Conservation (phyloP, 2,797 vertebrate species). For the Mormyrus proboscirostris region DNA sequence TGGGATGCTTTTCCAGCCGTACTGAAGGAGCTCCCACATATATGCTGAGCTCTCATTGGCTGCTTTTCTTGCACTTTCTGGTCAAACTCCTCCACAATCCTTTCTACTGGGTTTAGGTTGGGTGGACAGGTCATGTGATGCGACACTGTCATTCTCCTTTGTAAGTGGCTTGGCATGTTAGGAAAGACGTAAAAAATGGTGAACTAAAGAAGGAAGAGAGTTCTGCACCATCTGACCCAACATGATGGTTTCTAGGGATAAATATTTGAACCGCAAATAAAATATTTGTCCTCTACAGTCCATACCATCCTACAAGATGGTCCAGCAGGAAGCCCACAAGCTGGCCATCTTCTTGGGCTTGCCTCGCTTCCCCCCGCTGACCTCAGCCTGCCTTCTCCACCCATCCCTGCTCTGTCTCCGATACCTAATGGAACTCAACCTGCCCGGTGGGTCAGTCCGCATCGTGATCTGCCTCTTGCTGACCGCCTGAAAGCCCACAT, state of each 20-base stretch:
- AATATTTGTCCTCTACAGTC: slow-evolving; percentile 55
- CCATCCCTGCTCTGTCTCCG: slow-evolving; percentile 75
- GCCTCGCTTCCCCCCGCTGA: slow-evolving; percentile 76
- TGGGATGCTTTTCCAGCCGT: not conserved
- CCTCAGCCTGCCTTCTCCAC: slow-evolving; percentile 70
- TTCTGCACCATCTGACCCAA: not conserved
- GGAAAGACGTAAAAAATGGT: not conserved
- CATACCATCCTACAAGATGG: slow-evolving; percentile 60
- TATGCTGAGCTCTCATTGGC: not conserved
- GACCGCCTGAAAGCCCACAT: not conserved
- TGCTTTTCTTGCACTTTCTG: not conserved
- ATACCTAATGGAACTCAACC: slow-evolving; percentile 79
- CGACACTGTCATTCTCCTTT: not conserved
- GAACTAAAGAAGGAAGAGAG: not conserved
- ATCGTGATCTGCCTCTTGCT: not conserved
- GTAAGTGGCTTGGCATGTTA: not conserved
- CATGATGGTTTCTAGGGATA: not conserved
- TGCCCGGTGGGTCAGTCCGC: slow-evolving; percentile 70
- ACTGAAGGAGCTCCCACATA: not conserved
- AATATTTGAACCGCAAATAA: not conserved
- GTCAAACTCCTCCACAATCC: not conserved
- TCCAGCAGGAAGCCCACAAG: slow-evolving; percentile 57
- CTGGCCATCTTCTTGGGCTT: slow-evolving; percentile 67
- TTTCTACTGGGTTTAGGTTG: not conserved
- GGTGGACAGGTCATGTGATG: not conserved